Conservation (phyloP, 2,797 vertebrate species). For the Leucoraja ocellata region DNA sequence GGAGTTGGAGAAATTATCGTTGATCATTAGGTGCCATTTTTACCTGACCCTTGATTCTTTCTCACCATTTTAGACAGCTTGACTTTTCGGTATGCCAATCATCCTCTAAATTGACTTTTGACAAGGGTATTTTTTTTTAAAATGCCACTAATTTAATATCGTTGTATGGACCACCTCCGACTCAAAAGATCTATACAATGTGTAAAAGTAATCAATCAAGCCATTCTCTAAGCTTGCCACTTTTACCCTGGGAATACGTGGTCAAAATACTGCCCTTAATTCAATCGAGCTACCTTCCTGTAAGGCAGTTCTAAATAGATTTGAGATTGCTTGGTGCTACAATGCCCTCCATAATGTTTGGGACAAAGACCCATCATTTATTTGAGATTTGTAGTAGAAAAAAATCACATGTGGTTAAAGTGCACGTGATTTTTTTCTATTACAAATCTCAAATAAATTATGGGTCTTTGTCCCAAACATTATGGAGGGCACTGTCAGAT, state of each 20-base stretch:
- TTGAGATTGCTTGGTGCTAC: slow-evolving; percentile 7
- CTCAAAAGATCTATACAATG: not conserved
- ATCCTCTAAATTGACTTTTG: not conserved
- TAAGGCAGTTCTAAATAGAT: not conserved
- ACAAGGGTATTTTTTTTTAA: not conserved
- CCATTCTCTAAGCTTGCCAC: not conserved
- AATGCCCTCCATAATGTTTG: no score
- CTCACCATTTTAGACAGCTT: not conserved
- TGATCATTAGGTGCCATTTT: not conserved
- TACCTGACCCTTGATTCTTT: not conserved
- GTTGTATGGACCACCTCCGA: not conserved
- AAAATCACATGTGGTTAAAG: no score
- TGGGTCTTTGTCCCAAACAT: no score
- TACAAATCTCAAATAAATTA: no score
- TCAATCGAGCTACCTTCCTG: not conserved
- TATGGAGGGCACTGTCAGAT: no score
- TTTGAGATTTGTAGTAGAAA: no score
- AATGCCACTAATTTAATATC: not conserved
- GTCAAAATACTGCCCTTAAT: slow-evolving; percentile 9
- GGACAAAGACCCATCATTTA: no score
- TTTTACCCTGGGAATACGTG: not conserved
- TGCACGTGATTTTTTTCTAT: no score
- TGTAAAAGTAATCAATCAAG: not conserved
- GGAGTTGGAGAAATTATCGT: not conserved
- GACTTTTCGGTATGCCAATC: not conserved